Conservation (phyloP, 2,113 vertebrate genomes). For the Tamias sibiricus region DNA sequence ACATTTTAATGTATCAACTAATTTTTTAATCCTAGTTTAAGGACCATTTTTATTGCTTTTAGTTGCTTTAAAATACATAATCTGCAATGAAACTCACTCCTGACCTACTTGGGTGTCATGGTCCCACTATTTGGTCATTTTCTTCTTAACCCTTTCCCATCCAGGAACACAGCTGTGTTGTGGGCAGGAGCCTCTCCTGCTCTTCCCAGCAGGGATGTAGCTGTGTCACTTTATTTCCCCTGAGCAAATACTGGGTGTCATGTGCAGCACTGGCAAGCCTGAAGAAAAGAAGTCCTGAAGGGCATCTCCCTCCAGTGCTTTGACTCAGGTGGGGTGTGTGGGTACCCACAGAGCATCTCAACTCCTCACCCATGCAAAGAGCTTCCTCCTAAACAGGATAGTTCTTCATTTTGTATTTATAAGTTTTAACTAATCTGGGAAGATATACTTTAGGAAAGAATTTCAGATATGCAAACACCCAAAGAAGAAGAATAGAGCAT, state of each 20-base stretch:
- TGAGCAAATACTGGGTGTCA: too few relatives aligned
- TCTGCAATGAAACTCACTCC: background rate
- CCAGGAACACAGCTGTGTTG: background rate
- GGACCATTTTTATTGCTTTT: background rate
- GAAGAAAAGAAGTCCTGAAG: background rate
- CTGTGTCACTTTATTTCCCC: accelerated
- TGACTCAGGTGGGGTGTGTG: background rate
- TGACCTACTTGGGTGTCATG: background rate
- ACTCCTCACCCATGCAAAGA: background rate
- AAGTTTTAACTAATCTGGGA: background rate
- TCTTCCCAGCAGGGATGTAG: accelerated
- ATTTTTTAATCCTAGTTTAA: background rate
- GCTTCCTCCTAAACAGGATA: background rate
- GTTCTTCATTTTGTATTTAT: background rate
- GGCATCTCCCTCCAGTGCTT: too few relatives aligned
- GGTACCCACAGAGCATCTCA: background rate
- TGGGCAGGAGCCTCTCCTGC: background rate
- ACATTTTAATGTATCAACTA: background rate
- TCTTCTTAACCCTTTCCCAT: background rate
- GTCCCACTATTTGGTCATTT: background rate
- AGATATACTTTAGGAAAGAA: background rate
- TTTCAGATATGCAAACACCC: background rate
- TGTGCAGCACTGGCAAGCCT: background rate
- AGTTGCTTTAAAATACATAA: background rate
- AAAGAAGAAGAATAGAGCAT: background rate